Percentiles rank a stretch among this genome's conserved stretches.
These are phyloP conservation scores for Vespertilio murinus DNA, from an alignment of 2,797 vertebrate species.

Conservation along the genomic window DNA sequence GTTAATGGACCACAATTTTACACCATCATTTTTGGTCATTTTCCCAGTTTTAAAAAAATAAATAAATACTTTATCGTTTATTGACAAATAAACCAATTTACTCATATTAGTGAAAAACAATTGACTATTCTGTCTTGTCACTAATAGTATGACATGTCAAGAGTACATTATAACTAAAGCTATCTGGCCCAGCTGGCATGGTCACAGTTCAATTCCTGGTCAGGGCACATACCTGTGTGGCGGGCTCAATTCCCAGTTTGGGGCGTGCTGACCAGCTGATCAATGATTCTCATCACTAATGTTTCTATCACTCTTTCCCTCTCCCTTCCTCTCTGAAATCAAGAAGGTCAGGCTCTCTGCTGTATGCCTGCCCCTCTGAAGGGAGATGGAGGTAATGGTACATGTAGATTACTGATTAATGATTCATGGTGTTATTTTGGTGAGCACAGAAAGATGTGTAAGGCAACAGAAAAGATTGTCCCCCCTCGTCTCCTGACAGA, in stretches of 20 bases:
- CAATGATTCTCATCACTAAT: too few species aligned
- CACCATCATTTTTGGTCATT: slow-evolving; percentile 30
- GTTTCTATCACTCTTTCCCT: too few species aligned
- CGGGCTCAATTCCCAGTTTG: too few species aligned
- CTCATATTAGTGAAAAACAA: slow-evolving; percentile 2
- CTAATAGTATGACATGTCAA: not conserved
- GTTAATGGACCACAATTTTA: not conserved
- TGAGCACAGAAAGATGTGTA: slow-evolving; percentile 86
- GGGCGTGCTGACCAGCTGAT: too few species aligned
- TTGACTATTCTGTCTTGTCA: not conserved
- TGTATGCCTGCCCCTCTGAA: slow-evolving; percentile 43
- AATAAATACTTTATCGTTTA: slow-evolving; percentile 37
- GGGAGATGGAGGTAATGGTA: slow-evolving; percentile 16
- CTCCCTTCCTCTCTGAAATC: too few species aligned
- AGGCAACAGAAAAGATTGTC: slow-evolving; percentile 80
- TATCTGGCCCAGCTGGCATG: not conserved
- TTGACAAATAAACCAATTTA: slow-evolving; percentile 49
- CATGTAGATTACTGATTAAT: slow-evolving; percentile 57
- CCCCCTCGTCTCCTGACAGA: slow-evolving; percentile 92
- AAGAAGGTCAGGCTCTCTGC: not conserved
- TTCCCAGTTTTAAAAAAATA: slow-evolving; percentile 45
- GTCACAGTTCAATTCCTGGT: too few species aligned
- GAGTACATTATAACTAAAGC: slow-evolving; percentile 2
- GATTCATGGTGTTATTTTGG: slow-evolving; percentile 73
- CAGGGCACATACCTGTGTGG: too few species aligned